These are phyloP conservation scores for Picathartes gymnocephalus DNA, from an alignment of 2,113 vertebrate species.

Conservation along the genomic window DNA sequence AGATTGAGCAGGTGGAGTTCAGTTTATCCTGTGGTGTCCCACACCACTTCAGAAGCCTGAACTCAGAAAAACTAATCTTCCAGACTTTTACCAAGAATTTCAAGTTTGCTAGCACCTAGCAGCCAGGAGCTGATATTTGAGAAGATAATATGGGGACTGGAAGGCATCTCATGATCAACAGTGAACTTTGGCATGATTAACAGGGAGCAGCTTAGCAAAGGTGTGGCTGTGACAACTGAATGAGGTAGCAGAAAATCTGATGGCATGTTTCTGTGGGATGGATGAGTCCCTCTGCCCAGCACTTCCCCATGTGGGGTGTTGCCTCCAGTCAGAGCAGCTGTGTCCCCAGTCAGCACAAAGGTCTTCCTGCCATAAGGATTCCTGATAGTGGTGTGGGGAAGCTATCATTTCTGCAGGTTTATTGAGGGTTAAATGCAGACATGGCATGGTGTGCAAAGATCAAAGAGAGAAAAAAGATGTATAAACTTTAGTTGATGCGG, in stretches of 20 bases:
- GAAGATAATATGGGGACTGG: neutral
- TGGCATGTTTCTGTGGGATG: neutral
- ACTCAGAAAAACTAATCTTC: neutral
- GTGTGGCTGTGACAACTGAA: neutral
- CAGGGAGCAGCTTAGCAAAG: neutral
- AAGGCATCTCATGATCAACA: neutral
- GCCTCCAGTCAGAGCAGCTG: neutral
- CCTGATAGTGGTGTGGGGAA: neutral
- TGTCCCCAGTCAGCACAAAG: neutral
- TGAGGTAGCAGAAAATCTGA: neutral
- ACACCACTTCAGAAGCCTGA: neutral
- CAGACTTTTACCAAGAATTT: neutral
- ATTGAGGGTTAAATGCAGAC: neutral
- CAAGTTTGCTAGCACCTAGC: neutral
- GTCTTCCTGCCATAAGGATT: neutral
- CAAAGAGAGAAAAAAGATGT: neutral
- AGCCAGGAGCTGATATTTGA: neutral
- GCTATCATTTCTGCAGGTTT: neutral
- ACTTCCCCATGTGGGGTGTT: neutral
- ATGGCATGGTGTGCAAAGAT: neutral
- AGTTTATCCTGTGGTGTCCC: neutral
- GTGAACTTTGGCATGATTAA: neutral
- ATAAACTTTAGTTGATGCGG: accelerated
- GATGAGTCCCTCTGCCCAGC: neutral
- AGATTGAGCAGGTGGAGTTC: neutral